These are phyloP conservation scores for Psylliodes chrysocephalus DNA, from an alignment of 2,888 invertebrate species.

Conservation along the genomic window DNA sequence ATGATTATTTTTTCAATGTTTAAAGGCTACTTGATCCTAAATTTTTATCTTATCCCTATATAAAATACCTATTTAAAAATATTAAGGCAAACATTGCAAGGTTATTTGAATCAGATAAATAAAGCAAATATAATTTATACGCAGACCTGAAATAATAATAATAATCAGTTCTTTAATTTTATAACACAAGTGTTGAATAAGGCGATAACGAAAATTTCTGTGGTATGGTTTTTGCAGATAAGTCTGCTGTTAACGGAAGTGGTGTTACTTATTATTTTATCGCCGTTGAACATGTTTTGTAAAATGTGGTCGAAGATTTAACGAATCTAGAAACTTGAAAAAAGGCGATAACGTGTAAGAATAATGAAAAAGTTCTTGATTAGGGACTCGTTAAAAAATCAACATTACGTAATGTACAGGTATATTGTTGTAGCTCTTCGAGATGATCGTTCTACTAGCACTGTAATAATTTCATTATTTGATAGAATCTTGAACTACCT, in stretches of 20 bases:
- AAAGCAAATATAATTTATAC: not conserved
- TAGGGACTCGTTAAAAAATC: too few relatives aligned
- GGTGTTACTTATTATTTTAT: constrained; percentile 31
- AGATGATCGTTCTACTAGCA: too few relatives aligned
- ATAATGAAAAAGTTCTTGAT: not conserved
- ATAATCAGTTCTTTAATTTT: constrained; percentile 7
- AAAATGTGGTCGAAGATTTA: constrained; percentile 3
- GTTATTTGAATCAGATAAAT: too few relatives aligned
- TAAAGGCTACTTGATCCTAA: too few relatives aligned
- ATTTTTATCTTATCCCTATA: too few relatives aligned
- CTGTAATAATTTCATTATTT: too few relatives aligned
- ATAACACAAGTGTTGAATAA: constrained; percentile 25
- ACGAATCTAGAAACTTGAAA: not conserved
- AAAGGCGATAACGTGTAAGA: not conserved
- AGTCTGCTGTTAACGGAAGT: constrained; percentile 28
- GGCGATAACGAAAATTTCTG: constrained; percentile 26
- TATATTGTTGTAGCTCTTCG: too few relatives aligned
- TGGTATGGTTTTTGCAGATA: constrained; percentile 34
- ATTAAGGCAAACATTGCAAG: too few relatives aligned
- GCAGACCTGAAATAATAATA: constrained; percentile 8
- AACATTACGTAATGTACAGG: too few relatives aligned
- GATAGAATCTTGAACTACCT: too few relatives aligned
- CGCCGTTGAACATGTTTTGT: constrained; percentile 7
- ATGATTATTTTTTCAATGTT: too few relatives aligned
- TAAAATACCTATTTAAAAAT: too few relatives aligned